Base-by-base conservation (phyloP, 2,888 invertebrate genomes). In the Acleris sparsana region DNA sequence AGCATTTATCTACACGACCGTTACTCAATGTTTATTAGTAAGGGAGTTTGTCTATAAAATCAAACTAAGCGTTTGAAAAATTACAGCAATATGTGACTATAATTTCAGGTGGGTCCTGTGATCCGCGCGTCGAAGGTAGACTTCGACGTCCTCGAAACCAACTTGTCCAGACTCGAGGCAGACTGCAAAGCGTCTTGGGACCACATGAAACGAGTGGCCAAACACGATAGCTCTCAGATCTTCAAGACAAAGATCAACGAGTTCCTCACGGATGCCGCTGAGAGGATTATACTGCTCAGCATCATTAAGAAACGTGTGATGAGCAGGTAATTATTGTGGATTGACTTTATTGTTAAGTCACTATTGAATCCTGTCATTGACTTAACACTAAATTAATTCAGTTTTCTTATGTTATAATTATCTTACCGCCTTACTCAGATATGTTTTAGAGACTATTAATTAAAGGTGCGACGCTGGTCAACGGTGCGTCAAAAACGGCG, bases 121-220 rank as follows among this genome's bases (percentile, higher is more conserved):
- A 97, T 97, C 13, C 93, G 98, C 77, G 97, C 97, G 51, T 97
- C 97, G 0, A 96, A 98, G 89, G 96, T 99, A 22, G 99, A 99
- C 88, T 99, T 98, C 86, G 98, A 99, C 73, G 97, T 99, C 79
- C 92, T 99, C 62, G 94, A 95, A 52, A 93, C 95, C 63, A 99
- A 98, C 85, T 94, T 99, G 60, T 94, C 94, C 63, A 97, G 97
- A 80, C 93, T 99, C 82, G 99, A 99, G 89, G 94, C 95, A 20
- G 99, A 99, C 85, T 99, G 99, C 91, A 99, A 99, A 85, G 96
- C 97, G 0, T 98, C 98, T 0, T 99, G 98, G 97, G 99, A 99
- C 87, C 96, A 99, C 85, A 94, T 99, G 82, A 97, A 98, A 88
- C 94, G 97, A 52, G 97, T 99, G 70, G 96, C 98, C 17, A 99